A percentile compares a stretch with the other conserved stretches of the same genome.
Evolutionary conservation across 1,140 invertebrate species (phyloP).

Genomic region (Drosophila ambigua): DNA sequence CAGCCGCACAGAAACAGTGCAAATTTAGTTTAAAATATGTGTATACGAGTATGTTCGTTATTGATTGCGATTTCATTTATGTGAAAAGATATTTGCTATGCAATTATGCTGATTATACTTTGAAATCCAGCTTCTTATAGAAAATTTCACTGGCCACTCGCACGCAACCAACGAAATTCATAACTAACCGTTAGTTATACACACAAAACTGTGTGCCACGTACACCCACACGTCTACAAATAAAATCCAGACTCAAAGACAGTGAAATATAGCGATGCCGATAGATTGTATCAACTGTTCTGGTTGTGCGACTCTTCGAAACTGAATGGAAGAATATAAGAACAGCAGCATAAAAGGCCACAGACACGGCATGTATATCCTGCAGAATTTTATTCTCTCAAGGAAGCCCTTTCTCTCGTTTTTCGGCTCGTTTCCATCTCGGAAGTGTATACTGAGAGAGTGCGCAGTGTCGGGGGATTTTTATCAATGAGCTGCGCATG

Average conservation of each 20-base stretch:
- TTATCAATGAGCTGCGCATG: conserved; percentile 78
- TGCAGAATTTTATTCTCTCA: conserved; percentile 66
- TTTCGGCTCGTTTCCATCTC: conserved; percentile 9
- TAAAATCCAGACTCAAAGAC: conserved; percentile 36
- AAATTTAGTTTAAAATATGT: not conserved
- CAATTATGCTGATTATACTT: too few relatives aligned
- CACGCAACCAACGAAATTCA: conserved; percentile 16
- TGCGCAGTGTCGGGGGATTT: conserved; percentile 38
- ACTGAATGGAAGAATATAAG: conserved; percentile 64
- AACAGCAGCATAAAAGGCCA: conserved; percentile 70
- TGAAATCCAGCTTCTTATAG: not conserved
- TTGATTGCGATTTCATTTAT: not conserved
- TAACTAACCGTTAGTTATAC: conserved; percentile 78
- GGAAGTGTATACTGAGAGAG: conserved; percentile 35
- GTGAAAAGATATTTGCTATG: not conserved
- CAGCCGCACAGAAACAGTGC: not conserved
- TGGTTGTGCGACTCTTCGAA: conserved; percentile 68
- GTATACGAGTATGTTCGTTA: not conserved
- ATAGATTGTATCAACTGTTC: conserved; percentile 61
- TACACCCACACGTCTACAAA: conserved; percentile 12
- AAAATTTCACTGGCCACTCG: conserved; percentile 10
- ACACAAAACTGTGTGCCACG: conserved; percentile 58
- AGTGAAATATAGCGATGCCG: conserved; percentile 15
- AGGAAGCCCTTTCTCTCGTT: conserved; percentile 27
- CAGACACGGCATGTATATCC: conserved; percentile 51